These are phyloP conservation scores for Orthonychiurus folsomi DNA, from an alignment of 2,888 invertebrate genomes.

Conservation along the genomic window DNA sequence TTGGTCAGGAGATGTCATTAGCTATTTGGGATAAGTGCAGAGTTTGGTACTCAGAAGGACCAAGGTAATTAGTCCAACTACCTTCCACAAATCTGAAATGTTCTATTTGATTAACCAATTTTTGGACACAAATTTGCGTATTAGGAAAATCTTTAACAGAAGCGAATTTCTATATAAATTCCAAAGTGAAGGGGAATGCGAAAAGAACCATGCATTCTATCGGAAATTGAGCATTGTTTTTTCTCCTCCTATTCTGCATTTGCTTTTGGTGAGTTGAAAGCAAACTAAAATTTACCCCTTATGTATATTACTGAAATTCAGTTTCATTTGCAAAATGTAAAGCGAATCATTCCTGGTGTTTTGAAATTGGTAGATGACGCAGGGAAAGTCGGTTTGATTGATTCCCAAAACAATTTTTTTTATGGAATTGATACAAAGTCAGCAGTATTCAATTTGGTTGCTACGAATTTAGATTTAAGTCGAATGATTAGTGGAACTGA, in stretches of 20 bases:
- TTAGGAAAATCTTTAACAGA: conserved; percentile 18
- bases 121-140: neutral
- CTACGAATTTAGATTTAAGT: conserved; percentile 26
- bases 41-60: conserved; percentile 30
- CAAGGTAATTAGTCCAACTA: conserved; percentile 13
- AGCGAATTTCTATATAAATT: conserved; percentile 29
- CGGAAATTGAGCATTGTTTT: too few relatives aligned
- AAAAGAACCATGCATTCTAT: too few relatives aligned
- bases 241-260: neutral
- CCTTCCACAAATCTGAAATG: neutral
- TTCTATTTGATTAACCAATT: conserved; percentile 3
- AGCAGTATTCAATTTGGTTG: conserved; percentile 22
- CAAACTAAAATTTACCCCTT: too few relatives aligned
- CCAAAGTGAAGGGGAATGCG: conserved; percentile 16
- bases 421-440: conserved; percentile 31
- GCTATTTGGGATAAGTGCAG: conserved; percentile 33
- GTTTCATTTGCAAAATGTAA: neutral
- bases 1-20: conserved; percentile 28
- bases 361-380: conserved; percentile 12
- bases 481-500: conserved; percentile 17
- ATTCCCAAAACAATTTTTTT: conserved; percentile 26
- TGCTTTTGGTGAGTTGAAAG: too few relatives aligned
- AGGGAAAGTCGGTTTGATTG: conserved; percentile 29
- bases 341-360: neutral
- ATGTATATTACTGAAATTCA: too few relatives aligned